Conservation (phyloP, 2,797 vertebrate genomes). For the Takifugu ocellatus region DNA sequence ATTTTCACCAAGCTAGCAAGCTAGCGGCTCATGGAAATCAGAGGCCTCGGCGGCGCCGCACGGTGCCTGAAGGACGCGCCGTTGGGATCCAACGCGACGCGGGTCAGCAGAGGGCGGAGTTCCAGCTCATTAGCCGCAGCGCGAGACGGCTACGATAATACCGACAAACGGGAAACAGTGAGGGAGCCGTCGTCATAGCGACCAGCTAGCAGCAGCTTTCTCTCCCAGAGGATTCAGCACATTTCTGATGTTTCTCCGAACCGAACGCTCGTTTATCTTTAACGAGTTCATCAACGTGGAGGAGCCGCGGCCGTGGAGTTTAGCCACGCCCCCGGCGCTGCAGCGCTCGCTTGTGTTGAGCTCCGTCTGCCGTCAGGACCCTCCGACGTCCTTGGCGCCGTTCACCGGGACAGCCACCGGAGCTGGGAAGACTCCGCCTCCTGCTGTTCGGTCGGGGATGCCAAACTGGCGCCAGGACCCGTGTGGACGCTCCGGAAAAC, state of each 20-base stretch:
- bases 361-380: slow-evolving; percentile 37
- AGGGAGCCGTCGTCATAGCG: too few species aligned
- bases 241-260: too few species aligned
- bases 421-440: slow-evolving; percentile 66
- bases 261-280: too few species aligned
- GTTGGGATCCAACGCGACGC: slow-evolving; percentile 32
- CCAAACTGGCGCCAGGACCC: slow-evolving; percentile 74
- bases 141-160: slow-evolving; percentile 34
- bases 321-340: slow-evolving; percentile 39
- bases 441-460: slow-evolving; percentile 66
- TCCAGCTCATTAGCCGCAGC: slow-evolving; percentile 53
- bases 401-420: slow-evolving; percentile 49
- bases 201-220: too few species aligned
- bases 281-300: too few species aligned
- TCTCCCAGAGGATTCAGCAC: slow-evolving; percentile 2
- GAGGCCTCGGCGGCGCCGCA: slow-evolving; percentile 25
- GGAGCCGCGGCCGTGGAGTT: slow-evolving; percentile 10
- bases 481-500: slow-evolving; percentile 72
- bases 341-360: slow-evolving; percentile 26
- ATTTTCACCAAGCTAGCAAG: slow-evolving; percentile 57
- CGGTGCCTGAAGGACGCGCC: slow-evolving; percentile 61
- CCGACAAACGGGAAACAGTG: slow-evolving; percentile 8
- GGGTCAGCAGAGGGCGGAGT: slow-evolving; percentile 29
- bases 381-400: slow-evolving; percentile 64
- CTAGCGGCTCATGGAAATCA: slow-evolving; percentile 52